These are phyloP conservation scores for Brachymystax lenok DNA, from an alignment of 2,797 vertebrate genomes.

Conservation along the genomic window DNA sequence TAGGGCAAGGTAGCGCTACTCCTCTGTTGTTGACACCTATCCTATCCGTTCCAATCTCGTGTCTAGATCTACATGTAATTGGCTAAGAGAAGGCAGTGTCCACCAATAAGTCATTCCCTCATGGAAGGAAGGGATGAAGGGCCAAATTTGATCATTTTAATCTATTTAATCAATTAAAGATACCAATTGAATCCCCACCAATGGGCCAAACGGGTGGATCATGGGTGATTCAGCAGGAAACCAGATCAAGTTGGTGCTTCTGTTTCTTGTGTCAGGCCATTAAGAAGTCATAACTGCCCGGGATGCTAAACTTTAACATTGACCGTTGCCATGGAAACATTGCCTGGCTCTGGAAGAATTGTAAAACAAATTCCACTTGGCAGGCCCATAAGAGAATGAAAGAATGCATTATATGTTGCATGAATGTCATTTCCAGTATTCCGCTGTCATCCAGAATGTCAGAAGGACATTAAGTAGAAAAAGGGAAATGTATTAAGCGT, in stretches of 20 bases:
- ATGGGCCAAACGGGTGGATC: too few species aligned
- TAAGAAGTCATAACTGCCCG: background rate
- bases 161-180: too few species aligned
- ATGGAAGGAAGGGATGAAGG: background rate
- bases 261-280: too few species aligned
- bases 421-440: constrained; percentile 20
- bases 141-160: too few species aligned
- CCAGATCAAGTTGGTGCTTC: too few species aligned
- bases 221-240: too few species aligned
- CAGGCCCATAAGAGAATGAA: constrained; percentile 25
- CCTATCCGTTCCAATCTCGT: too few species aligned
- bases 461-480: constrained; percentile 23
- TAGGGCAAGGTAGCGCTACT: too few species aligned
- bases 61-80: background rate
- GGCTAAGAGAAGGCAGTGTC: background rate
- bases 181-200: too few species aligned
- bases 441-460: constrained; percentile 11
- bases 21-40: too few species aligned
- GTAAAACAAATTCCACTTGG: constrained; percentile 47
- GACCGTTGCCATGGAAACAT: constrained; percentile 64
- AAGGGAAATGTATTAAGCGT: background rate
- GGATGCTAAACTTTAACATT: constrained; percentile 54
- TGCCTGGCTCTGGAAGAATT: constrained; percentile 41
- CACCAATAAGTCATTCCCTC: background rate
- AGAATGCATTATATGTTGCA: constrained; percentile 29